Percentiles rank a stretch among this genome's conserved stretches.
phyloP scores from a whole-genome alignment of 2,888 invertebrate species.

The Liopterus haemorrhoidalis region DNA sequence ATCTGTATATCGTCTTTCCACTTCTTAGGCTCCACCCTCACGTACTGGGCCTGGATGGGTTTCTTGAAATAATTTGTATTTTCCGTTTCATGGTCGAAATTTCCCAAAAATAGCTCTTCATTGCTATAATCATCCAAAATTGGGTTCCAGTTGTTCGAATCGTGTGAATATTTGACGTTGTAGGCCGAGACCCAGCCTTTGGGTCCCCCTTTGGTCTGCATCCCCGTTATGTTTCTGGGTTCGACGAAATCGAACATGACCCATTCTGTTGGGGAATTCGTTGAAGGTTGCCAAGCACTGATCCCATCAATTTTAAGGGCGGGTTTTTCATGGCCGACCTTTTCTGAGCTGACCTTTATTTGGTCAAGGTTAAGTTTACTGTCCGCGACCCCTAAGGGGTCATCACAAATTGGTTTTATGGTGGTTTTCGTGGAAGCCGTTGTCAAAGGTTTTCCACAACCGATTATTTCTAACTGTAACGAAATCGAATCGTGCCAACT shows the following conservation, averaged over 20 bases:
- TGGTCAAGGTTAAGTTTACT: constrained; percentile 57
- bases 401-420: constrained; percentile 52
- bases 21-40: constrained; percentile 64
- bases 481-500: constrained; percentile 65
- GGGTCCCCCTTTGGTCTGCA: constrained; percentile 66
- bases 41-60: constrained; percentile 65
- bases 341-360: constrained; percentile 60
- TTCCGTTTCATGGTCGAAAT: constrained; percentile 59
- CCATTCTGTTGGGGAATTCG: constrained; percentile 64
- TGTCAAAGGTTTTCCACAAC: constrained; percentile 51
- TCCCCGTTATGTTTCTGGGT: constrained; percentile 69
- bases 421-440: constrained; percentile 4
- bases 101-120: constrained; percentile 62
- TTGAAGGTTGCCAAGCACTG: constrained; percentile 61
- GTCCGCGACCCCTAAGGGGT: constrained; percentile 66
- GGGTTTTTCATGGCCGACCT: constrained; percentile 33
- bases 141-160: constrained; percentile 65
- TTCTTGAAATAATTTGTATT: constrained; percentile 62
- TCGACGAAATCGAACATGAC: constrained; percentile 73
- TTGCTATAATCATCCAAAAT: constrained; percentile 53
- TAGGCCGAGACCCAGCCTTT: constrained; percentile 71
- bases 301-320: constrained; percentile 48
- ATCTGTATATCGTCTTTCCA: constrained; percentile 72
- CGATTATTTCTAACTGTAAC: constrained; percentile 67
- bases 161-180: constrained; percentile 66